Percentiles rank a stretch among this genome's conserved stretches.
Conservation (phyloP, 2,888 invertebrate genomes). For the Sipha maydis region DNA sequence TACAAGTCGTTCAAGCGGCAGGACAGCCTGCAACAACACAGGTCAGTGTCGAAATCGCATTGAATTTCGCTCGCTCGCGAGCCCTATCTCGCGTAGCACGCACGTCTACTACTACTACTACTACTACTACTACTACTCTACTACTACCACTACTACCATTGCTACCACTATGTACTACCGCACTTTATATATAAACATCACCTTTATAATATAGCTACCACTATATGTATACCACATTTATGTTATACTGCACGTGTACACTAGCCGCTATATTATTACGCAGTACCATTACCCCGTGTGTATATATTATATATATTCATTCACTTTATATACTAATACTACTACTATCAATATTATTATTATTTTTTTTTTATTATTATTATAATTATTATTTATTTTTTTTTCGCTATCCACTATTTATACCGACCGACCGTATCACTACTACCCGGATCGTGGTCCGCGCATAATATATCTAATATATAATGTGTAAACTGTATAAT, state of each 20-base stretch:
- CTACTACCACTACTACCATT: background rate
- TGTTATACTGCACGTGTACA: background rate
- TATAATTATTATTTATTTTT: background rate
- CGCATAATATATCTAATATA: background rate
- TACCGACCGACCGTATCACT: background rate
- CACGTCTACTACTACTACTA: slow-evolving; percentile 1
- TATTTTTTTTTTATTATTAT: background rate
- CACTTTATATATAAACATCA: background rate
- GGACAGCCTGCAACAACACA: slow-evolving; percentile 94
- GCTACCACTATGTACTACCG: background rate
- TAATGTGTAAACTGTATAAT: background rate
- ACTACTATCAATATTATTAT: background rate
- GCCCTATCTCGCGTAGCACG: background rate
- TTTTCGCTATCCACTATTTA: background rate
- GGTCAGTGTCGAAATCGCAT: slow-evolving; percentile 71
- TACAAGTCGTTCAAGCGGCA: slow-evolving; percentile 97
- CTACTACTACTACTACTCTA: background rate
- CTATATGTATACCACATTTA: background rate
- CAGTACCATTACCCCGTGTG: too few relatives aligned
- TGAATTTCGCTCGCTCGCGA: background rate
- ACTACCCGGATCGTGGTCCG: background rate
- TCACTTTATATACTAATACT: background rate
- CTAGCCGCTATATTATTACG: background rate
- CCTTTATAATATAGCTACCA: background rate
- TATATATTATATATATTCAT: background rate